Evolutionary conservation across 1,140 invertebrate genomes (phyloP).

Genomic region (Ceratoteleas bidentatus): DNA sequence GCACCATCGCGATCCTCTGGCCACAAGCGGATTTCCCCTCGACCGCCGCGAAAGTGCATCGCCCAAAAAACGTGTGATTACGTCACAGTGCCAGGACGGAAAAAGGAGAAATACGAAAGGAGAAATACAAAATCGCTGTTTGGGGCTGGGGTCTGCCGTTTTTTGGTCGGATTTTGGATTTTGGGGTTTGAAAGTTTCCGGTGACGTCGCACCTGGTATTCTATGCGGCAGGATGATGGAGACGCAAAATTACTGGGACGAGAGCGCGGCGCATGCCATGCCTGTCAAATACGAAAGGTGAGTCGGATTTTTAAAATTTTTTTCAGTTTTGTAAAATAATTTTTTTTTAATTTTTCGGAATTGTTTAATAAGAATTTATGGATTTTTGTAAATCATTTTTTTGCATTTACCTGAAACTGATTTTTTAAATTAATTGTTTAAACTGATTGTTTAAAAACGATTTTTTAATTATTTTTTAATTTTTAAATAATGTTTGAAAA

Average conservation of each 20-base stretch:
- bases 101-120: background rate
- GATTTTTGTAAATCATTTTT: too few species aligned
- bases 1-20: background rate
- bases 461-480: too few species aligned
- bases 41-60: background rate
- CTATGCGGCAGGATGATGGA: slow-evolving; percentile 81
- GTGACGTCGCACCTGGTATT: slow-evolving; percentile 33
- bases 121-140: background rate
- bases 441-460: too few species aligned
- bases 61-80: background rate
- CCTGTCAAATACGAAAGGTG: slow-evolving; percentile 80
- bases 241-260: slow-evolving; percentile 80
- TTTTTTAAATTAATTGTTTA: too few species aligned
- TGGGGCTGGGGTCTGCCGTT: background rate
- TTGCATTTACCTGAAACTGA: too few species aligned
- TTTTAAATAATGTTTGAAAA: too few species aligned
- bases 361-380: too few species aligned
- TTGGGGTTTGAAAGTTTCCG: background rate
- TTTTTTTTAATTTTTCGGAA: too few species aligned
- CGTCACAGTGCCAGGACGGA: background rate
- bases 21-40: background rate
- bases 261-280: slow-evolving; percentile 78
- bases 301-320: slow-evolving; percentile 26
- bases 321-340: too few species aligned
- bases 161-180: background rate